A percentile compares a stretch with the other conserved stretches of the same genome.
Conservation (phyloP, 2,113 vertebrate species). For the Protobothrops mucrosquamatus region DNA sequence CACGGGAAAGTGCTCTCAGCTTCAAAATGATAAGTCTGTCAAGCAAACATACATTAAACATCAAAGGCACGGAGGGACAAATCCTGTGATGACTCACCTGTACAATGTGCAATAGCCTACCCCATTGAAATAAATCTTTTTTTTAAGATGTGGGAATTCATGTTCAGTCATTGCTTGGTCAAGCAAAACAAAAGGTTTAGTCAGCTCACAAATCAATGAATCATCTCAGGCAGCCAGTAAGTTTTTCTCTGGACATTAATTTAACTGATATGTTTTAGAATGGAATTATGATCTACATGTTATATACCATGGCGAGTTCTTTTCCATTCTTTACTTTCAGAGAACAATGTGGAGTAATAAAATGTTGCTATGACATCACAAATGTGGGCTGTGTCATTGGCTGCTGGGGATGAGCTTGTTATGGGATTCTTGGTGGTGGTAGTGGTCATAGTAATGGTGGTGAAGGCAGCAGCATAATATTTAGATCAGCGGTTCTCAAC, state of each 20-base stretch:
- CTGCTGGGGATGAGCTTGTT: background rate
- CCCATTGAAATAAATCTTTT: background rate
- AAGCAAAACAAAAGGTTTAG: background rate
- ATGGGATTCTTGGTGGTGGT: background rate
- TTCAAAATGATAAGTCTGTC: slow-evolving; percentile 42
- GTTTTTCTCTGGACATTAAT: background rate
- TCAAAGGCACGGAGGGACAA: slow-evolving; percentile 11
- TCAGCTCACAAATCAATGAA: background rate
- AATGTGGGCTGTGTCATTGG: background rate
- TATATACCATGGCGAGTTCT: background rate
- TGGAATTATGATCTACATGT: background rate
- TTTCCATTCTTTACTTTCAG: background rate
- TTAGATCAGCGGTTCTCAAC: too few relatives aligned
- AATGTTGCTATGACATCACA: background rate
- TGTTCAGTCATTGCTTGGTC: too few relatives aligned
- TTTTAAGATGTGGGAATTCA: background rate
- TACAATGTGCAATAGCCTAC: background rate
- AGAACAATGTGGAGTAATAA: background rate
- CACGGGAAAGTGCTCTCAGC: slow-evolving; percentile 41
- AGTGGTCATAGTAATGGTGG: background rate
- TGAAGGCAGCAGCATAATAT: background rate
- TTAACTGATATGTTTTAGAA: background rate
- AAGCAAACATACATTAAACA: slow-evolving; percentile 35
- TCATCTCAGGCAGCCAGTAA: background rate
- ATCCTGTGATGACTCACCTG: background rate